Percentiles rank a stretch among this genome's conserved stretches.
Conservation (phyloP, 1,140 invertebrate species). For the Papilio machaon region DNA sequence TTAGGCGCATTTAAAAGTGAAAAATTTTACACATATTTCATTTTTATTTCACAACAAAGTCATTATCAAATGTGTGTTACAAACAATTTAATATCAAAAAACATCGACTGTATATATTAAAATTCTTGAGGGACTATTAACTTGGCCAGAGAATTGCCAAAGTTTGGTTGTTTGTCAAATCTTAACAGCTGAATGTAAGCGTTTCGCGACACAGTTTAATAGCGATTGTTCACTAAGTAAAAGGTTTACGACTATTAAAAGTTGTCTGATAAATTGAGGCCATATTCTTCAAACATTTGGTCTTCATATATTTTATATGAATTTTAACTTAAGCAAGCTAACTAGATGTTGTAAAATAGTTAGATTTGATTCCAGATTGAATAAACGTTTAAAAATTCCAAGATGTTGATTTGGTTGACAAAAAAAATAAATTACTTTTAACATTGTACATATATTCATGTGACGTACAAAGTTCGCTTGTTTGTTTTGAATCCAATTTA, state of each 20-base stretch:
- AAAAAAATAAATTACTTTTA: too few species aligned
- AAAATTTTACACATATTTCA: not conserved
- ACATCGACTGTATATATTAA: not conserved
- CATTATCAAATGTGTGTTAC: slow-evolving; percentile 1
- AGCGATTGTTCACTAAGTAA: not conserved
- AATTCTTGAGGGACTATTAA: slow-evolving; percentile 12
- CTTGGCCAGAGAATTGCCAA: not conserved
- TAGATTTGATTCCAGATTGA: too few species aligned
- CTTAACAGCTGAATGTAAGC: slow-evolving; percentile 11
- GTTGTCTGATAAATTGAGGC: not conserved
- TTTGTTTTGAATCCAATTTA: too few species aligned
- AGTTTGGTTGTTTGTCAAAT: slow-evolving; percentile 13
- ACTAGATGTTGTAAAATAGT: too few species aligned
- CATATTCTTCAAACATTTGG: not conserved
- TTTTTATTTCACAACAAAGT: slow-evolving; percentile 6
- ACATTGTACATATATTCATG: too few species aligned
- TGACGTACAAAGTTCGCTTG: too few species aligned
- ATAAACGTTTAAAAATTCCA: too few species aligned
- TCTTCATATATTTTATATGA: too few species aligned
- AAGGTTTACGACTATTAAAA: slow-evolving; percentile 3
- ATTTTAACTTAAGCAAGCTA: too few species aligned
- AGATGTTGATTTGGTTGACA: too few species aligned
- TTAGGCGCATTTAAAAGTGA: not conserved
- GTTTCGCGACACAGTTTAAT: not conserved
- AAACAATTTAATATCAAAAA: slow-evolving; percentile 7